Evolutionary conservation across 2,797 vertebrate genomes (phyloP), one percentile per base, ranked within the genome.

Genomic region (Eospalax fontanierii): DNA sequence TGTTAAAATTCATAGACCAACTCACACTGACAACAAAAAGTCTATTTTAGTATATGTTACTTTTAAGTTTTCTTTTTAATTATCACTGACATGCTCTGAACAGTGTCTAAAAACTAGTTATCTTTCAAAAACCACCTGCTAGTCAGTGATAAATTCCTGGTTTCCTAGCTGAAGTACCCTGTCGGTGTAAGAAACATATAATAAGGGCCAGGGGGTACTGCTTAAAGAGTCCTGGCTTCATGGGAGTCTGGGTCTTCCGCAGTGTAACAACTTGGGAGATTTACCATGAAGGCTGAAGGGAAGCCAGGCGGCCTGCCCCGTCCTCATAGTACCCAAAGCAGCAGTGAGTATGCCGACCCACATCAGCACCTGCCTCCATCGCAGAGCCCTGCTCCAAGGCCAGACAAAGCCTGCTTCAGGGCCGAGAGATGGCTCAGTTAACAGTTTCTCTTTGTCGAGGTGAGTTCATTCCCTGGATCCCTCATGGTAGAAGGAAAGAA

Each of bases 1-100:
- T 2, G 57, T 43, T 73, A 80, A 74, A 85, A 70, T 54, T 68
- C 79, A 54, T 16, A 93, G 40, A 21, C 33, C 63, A 61, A 76
- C 50, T 18, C 26, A 38, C 24, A n/a, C 50, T 61, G 65, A 26
- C 63, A 65, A 9, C 8, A 28, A 65, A 65, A 63, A 61, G 50
- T 40, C 50, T 7, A 63, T 83, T 78, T 78, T 46, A 71, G 11
- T 68, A 38, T 12, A 14, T 16, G 15, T 50, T 73, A 12, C 70
- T 75, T 75, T 75, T 75, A 65, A 65, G 63, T 28, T 65, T 2
- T 59, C 14, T 46, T 46, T 46, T 46, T 46, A 70, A 35, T 22
- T 68, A 8, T 68, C 46, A 78, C 68, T 86, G 43, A 93, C 85
- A 21, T 80, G 26, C 61, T 93, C 54, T 75, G 30, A 88, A 81